These are phyloP conservation scores for Tortrix viridana DNA, from an alignment of 2,888 invertebrate species.

Conservation along the genomic window DNA sequence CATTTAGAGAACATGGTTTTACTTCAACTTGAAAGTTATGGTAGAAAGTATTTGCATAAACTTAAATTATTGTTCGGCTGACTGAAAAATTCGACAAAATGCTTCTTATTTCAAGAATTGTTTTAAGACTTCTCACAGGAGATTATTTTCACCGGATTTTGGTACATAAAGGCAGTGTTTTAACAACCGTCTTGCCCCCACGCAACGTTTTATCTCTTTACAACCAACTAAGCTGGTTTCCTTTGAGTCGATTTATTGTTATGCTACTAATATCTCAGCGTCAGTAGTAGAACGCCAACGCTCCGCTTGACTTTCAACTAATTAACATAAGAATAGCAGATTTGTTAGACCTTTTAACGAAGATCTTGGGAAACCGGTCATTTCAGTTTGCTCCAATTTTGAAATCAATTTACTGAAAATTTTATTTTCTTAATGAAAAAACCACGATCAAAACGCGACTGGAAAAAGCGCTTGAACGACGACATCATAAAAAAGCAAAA, in stretches of 20 bases:
- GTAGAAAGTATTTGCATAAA: constrained; percentile 32
- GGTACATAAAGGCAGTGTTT: constrained; percentile 73
- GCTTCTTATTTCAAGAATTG: constrained; percentile 12
- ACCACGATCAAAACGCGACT: no score
- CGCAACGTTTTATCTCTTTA: constrained; percentile 78
- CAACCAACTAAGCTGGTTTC: constrained; percentile 72
- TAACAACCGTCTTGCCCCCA: constrained; percentile 74
- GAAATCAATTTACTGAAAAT: constrained; percentile 5
- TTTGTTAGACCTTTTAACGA: constrained; percentile 39
- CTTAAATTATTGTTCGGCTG: not conserved
- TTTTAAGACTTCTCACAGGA: constrained; percentile 42
- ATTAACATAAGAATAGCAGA: constrained; percentile 68
- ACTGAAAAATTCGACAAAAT: no score
- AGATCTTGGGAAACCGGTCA: constrained; percentile 33
- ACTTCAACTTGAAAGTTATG: constrained; percentile 32
- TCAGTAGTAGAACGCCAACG: constrained; percentile 69
- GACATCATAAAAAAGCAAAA: no score
- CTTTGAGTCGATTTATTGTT: constrained; percentile 77
- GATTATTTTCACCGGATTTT: constrained; percentile 58
- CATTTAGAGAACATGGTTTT: constrained; percentile 44
- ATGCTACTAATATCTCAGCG: constrained; percentile 72
- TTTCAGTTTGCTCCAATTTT: constrained; percentile 23
- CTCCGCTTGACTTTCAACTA: constrained; percentile 63
- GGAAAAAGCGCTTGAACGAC: no score
- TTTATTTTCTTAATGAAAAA: no score